Conservation (phyloP, 2,113 vertebrate genomes). For the Myotis brandtii region DNA sequence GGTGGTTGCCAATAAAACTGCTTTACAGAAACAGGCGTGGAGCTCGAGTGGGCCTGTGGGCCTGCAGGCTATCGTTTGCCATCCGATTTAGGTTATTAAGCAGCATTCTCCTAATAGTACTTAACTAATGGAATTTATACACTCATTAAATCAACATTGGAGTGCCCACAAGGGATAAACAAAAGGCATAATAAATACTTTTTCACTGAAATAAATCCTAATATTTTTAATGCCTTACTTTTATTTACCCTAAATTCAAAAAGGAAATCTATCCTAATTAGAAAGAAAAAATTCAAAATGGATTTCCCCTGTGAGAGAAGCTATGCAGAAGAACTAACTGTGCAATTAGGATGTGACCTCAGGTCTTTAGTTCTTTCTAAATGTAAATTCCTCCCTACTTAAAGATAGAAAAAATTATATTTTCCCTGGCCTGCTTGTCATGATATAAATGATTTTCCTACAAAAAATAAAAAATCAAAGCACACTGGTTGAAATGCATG, state of each 20-base stretch:
- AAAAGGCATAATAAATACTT: conserved; percentile 27
- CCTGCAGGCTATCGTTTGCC: neutral
- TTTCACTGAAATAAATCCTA: conserved; percentile 50
- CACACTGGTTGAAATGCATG: neutral
- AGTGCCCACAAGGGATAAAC: neutral
- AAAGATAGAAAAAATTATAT: neutral
- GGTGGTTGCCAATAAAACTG: neutral
- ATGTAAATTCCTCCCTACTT: neutral
- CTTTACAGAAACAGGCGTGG: neutral
- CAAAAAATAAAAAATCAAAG: neutral
- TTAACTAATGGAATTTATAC: conserved; percentile 25
- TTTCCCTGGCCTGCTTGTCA: neutral
- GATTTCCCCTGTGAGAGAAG: neutral
- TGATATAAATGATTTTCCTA: neutral
- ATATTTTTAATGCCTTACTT: neutral
- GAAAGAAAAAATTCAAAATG: neutral
- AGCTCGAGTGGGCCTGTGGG: neutral
- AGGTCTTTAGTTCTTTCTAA: conserved; percentile 6
- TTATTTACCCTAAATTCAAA: neutral
- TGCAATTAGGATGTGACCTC: neutral
- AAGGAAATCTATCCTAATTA: neutral
- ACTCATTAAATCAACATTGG: neutral
- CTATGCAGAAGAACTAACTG: neutral
- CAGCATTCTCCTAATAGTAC: conserved; percentile 26
- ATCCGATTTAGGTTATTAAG: neutral